Conservation (phyloP, 2,888 invertebrate species). For the Orthosia gothica region DNA sequence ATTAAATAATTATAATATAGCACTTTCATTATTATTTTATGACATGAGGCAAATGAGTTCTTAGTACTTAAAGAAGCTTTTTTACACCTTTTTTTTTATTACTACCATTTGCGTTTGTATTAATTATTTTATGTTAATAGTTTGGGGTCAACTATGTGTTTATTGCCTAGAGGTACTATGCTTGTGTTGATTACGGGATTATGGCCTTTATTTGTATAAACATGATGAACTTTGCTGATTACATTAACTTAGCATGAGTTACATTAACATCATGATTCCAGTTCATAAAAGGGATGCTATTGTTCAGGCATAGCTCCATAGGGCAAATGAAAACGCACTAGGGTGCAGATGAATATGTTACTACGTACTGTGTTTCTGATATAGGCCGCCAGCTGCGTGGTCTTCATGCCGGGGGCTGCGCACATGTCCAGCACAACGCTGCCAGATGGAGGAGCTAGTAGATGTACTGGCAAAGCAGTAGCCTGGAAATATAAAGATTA, state of each 20-base stretch:
- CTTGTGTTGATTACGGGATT: neutral
- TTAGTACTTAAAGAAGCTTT: constrained; percentile 9
- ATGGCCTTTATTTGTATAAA: neutral
- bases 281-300: too few relatives aligned
- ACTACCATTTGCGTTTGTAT: constrained; percentile 10
- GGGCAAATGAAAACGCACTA: too few relatives aligned
- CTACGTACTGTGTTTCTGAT: constrained; percentile 93
- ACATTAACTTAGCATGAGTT: too few relatives aligned
- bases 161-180: neutral
- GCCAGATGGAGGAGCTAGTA: constrained; percentile 94
- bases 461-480: constrained; percentile 96
- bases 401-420: constrained; percentile 99
- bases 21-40: constrained; percentile 12
- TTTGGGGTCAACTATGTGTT: neutral
- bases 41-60: neutral
- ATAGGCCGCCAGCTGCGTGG: constrained; percentile 96
- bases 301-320: too few relatives aligned
- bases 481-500: constrained; percentile 91
- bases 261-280: too few relatives aligned
- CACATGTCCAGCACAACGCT: constrained; percentile 97
- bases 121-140: constrained; percentile 27
- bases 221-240: neutral
- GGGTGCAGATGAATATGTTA: too few relatives aligned
- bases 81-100: constrained; percentile 28
- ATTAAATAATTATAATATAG: neutral